Percentiles rank a stretch among this genome's conserved stretches.
These are phyloP conservation scores for Cataglyphis rosenhaueri DNA, from an alignment of 2,888 invertebrate species.

Conservation along the genomic window DNA sequence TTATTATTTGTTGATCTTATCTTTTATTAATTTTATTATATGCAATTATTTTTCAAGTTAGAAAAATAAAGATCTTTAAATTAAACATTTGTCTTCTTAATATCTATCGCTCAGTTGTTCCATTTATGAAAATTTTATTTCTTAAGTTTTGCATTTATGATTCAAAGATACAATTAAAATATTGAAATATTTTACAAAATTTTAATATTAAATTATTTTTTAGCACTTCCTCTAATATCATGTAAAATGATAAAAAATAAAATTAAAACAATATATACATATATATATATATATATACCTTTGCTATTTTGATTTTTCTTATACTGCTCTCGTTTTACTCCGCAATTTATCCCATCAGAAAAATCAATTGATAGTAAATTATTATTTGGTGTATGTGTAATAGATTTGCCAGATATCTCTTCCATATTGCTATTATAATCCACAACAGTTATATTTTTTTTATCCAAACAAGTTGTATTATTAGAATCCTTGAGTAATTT, in stretches of 20 bases:
- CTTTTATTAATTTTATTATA: not conserved
- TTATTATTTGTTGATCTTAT: not conserved
- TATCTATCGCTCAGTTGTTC: not conserved
- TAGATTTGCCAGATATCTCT: not conserved
- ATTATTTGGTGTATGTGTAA: not conserved
- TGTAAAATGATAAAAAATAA: not conserved
- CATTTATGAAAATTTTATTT: not conserved
- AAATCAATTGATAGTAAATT: not conserved
- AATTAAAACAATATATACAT: not conserved
- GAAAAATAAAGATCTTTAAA: not conserved
- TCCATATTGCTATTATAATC: not conserved
- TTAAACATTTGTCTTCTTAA: not conserved
- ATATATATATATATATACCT: not conserved
- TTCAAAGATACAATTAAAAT: not conserved
- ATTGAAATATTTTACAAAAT: not conserved
- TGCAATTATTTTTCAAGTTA: not conserved
- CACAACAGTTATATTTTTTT: not conserved
- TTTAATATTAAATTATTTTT: constrained; percentile 10
- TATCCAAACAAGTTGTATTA: not conserved
- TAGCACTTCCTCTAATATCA: not conserved
- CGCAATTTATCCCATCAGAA: not conserved
- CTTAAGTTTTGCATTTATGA: not conserved
- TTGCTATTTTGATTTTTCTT: not conserved
- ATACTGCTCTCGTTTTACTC: not conserved
- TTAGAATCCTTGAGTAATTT: too few species aligned